Conservation (phyloP, 53 echinoderm and acorn worm genomes). For the Arbacia lixula region DNA sequence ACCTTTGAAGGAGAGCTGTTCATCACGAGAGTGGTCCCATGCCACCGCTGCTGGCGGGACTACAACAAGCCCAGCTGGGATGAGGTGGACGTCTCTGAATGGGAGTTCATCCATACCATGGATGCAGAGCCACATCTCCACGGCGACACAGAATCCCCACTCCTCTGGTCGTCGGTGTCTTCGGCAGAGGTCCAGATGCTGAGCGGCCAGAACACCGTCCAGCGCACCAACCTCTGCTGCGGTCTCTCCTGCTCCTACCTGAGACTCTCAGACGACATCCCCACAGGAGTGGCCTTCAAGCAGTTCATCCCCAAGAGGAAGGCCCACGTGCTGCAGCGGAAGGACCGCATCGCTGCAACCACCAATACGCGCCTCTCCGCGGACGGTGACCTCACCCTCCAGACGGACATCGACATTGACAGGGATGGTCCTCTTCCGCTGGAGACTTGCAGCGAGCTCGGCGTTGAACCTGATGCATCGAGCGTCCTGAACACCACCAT, state of each 20-base stretch:
- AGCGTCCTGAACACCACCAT: conserved; percentile 48
- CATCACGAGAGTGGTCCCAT: conserved; percentile 91
- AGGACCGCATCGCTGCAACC: conserved; percentile 43
- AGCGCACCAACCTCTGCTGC: conserved; percentile 67
- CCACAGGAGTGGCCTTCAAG: conserved; percentile 1
- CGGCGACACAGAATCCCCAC: conserved; percentile 49
- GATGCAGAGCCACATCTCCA: conserved; percentile 59
- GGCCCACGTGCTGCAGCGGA: conserved; percentile 19
- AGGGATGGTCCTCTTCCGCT: neutral
- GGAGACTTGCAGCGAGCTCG: conserved; percentile 57
- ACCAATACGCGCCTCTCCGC: neutral
- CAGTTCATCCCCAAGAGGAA: conserved; percentile 39
- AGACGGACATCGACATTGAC: conserved; percentile 40
- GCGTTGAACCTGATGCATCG: conserved; percentile 34
- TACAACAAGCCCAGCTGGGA: conserved; percentile 79
- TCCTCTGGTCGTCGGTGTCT: conserved; percentile 58
- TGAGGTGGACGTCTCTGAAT: conserved; percentile 85
- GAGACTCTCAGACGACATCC: conserved; percentile 27
- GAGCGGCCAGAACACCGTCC: neutral
- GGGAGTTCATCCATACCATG: conserved; percentile 79
- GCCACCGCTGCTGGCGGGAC: conserved; percentile 85
- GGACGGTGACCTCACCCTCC: conserved; percentile 46
- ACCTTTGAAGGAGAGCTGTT: conserved; percentile 93
- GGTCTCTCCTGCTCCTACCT: conserved; percentile 68
- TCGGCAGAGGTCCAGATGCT: conserved; percentile 47